Conservation (phyloP, 2,888 invertebrate genomes). For the Chesias legatella region DNA sequence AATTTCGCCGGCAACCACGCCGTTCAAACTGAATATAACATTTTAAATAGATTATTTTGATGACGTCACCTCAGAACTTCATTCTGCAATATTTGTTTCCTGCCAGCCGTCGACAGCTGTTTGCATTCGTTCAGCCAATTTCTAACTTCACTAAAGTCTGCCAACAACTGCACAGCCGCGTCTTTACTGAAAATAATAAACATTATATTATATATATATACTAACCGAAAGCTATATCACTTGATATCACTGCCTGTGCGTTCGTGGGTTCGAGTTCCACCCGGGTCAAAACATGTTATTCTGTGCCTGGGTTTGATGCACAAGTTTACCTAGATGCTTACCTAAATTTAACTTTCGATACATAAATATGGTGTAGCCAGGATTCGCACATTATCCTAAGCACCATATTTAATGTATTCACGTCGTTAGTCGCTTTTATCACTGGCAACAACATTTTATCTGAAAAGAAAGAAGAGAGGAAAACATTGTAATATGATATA, state of each 20-base stretch:
- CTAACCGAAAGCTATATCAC: too few species aligned
- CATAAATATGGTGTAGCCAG: slow-evolving; percentile 92
- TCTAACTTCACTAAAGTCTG: slow-evolving; percentile 90
- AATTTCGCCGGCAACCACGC: too few species aligned
- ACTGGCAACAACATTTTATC: slow-evolving; percentile 89
- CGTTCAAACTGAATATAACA: background rate
- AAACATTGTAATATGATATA: too few species aligned
- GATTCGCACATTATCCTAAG: slow-evolving; percentile 91
- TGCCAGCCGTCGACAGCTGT: slow-evolving; percentile 73
- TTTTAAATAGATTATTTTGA: background rate
- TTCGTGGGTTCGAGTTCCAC: too few species aligned
- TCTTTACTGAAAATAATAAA: slow-evolving; percentile 60
- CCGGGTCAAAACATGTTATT: too few species aligned
- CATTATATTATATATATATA: too few species aligned
- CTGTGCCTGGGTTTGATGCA: too few species aligned
- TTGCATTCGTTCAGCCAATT: slow-evolving; percentile 86
- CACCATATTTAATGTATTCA: slow-evolving; percentile 87
- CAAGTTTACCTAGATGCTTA: slow-evolving; percentile 40
- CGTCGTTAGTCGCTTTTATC: slow-evolving; percentile 87
- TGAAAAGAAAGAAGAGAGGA: slow-evolving; percentile 59
- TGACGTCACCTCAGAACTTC: slow-evolving; percentile 82
- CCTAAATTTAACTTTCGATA: slow-evolving; percentile 90
- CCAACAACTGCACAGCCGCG: slow-evolving; percentile 88
- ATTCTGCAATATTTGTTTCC: slow-evolving; percentile 80
- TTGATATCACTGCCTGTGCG: too few species aligned